Evolutionary conservation across 2,797 vertebrate genomes (phyloP), one percentile per base, ranked within the genome.

Genomic region (Ciconia nigra): DNA sequence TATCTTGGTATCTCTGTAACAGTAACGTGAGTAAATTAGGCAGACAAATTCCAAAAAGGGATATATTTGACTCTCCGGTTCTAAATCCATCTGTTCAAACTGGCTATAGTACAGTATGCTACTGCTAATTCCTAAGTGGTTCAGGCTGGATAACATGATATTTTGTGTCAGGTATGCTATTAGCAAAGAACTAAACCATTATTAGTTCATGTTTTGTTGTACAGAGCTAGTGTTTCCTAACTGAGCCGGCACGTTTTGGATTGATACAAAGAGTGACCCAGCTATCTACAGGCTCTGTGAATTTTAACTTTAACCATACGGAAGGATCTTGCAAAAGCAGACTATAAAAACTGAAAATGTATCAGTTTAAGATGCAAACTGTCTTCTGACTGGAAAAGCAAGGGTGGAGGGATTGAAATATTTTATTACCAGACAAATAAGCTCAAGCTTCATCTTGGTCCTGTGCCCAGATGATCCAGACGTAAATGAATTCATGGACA

Each of bases 21-120:
- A 87, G 94, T 96, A 96, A 96, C 93, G 89, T 41, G 94, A 97
- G 86, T 96, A 95, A 96, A 92, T 97, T 89, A 95, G 92, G 95
- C 87, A 97, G 96, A 92, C 97, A 97, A 90, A 96, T 96, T 97
- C 92, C 93, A 94, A 86, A 96, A 97, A 94, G 85, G 95, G 97
- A 94, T 95, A 92, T 90, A 97, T 97, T 97, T 97, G 96, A 97
- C 88, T 95, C 91, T 90, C 90, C 22, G 33, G 76, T 96, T 96
- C 77, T 97, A 96, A 97, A 97, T 95, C 97, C 97, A 98, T 97
- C 97, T 98, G 97, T 97, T 97, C 95, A 96, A 96, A 97, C 93
- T 96, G 95, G 92, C 95, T 97, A 42, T 28, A 83, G 41, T 89
- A 95, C 89, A 95, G 87, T 37, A 39, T 72, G 77, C 81, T 88